Conservation (phyloP, 2,797 vertebrate genomes). For the Botia almorhae region DNA sequence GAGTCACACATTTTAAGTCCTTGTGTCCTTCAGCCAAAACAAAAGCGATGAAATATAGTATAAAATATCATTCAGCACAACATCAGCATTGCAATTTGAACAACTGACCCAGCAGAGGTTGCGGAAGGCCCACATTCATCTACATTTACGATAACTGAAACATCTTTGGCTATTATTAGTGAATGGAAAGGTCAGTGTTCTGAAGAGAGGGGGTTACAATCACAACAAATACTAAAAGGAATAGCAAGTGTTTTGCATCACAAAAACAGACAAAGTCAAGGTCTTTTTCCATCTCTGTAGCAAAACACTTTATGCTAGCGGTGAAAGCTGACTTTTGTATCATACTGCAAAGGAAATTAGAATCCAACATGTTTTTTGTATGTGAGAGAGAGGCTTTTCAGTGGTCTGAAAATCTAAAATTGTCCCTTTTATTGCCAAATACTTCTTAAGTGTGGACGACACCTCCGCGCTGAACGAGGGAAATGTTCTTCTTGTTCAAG, state of each 20-base stretch:
- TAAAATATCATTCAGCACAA: constrained; percentile 41
- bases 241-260: constrained; percentile 20
- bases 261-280: constrained; percentile 24
- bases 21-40: constrained; percentile 55
- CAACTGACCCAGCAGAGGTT: constrained; percentile 35
- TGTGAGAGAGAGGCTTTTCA: constrained; percentile 2
- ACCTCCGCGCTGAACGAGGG: neutral
- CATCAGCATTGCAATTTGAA: constrained; percentile 52
- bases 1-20: constrained; percentile 50
- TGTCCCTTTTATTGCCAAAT: neutral
- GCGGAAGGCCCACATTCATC: constrained; percentile 42
- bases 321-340: constrained; percentile 13
- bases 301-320: constrained; percentile 12
- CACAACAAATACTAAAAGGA: constrained; percentile 44
- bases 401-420: constrained; percentile 4
- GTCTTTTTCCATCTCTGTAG: neutral
- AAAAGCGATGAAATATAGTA: constrained; percentile 35
- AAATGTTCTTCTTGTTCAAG: neutral
- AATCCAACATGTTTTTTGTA: constrained; percentile 10
- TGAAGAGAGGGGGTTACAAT: constrained; percentile 35
- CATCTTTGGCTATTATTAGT: constrained; percentile 50
- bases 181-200: constrained; percentile 46
- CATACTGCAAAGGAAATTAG: neutral
- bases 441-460: neutral
- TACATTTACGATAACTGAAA: constrained; percentile 38